Evolutionary conservation across 2,797 vertebrate species (phyloP).

Genomic region (Malacoraja senta): DNA sequence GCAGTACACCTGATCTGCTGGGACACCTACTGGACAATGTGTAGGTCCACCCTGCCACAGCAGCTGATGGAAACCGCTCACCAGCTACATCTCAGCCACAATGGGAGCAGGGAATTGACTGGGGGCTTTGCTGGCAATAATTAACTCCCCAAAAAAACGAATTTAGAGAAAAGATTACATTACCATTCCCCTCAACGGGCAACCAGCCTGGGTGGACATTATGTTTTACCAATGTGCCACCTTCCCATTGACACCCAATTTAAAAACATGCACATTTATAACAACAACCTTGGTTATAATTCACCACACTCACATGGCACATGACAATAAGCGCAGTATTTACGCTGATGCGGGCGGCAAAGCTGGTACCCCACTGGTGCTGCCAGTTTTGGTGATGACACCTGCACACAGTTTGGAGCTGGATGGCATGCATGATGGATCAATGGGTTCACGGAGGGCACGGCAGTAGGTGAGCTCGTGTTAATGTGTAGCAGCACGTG

Average conservation of each 20-base stretch:
- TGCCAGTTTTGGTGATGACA: neutral
- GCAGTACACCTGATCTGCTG: neutral
- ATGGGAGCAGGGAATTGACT: too few relatives aligned
- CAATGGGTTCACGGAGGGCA: neutral
- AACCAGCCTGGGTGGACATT: neutral
- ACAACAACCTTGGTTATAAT: neutral
- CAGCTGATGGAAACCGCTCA: too few relatives aligned
- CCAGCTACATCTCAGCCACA: too few relatives aligned
- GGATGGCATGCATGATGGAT: neutral
- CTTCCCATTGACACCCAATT: neutral
- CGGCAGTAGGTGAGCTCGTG: neutral
- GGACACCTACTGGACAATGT: neutral
- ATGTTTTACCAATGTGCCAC: neutral
- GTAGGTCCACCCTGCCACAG: too few relatives aligned
- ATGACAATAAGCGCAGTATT: neutral
- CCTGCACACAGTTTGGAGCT: neutral
- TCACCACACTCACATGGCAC: slow-evolving; percentile 10
- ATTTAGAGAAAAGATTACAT: too few relatives aligned
- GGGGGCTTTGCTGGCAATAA: too few relatives aligned
- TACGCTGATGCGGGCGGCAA: slow-evolving; percentile 4
- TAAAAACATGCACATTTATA: slow-evolving; percentile 1
- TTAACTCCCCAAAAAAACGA: too few relatives aligned
- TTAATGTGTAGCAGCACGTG: neutral
- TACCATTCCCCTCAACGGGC: neutral
- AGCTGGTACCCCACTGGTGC: neutral